Evolutionary conservation across 2,888 invertebrate genomes (phyloP).

Genomic region (Drosophila phalerata): DNA sequence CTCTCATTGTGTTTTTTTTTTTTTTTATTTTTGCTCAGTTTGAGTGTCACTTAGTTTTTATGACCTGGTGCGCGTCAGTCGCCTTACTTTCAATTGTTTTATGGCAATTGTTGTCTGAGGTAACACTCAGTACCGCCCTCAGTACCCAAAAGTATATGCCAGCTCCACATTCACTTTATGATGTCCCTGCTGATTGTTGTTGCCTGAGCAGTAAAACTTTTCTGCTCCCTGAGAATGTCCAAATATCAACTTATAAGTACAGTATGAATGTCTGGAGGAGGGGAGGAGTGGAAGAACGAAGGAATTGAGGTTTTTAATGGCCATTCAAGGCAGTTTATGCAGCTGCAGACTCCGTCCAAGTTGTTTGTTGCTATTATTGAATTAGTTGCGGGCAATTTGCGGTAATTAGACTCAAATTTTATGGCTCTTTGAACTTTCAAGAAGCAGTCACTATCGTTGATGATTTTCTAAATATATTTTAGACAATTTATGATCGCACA

Average conservation of each 20-base stretch:
- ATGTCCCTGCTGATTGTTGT: slow-evolving; percentile 51
- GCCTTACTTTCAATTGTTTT: slow-evolving; percentile 74
- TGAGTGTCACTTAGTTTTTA: slow-evolving; percentile 78
- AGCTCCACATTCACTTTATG: slow-evolving; percentile 29
- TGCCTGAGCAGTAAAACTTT: slow-evolving; percentile 66
- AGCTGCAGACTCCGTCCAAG: slow-evolving; percentile 53
- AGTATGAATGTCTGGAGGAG: not conserved
- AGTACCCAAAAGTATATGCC: not conserved
- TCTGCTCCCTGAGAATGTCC: slow-evolving; percentile 59
- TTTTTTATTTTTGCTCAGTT: slow-evolving; percentile 11
- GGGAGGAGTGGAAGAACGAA: not conserved
- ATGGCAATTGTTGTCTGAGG: slow-evolving; percentile 65
- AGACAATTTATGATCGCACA: slow-evolving; percentile 12
- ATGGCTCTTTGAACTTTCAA: slow-evolving; percentile 57
- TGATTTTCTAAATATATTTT: slow-evolving; percentile 40
- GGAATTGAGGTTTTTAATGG: slow-evolving; percentile 65
- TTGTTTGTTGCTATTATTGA: slow-evolving; percentile 73
- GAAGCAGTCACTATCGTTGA: slow-evolving; percentile 1
- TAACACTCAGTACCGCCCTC: slow-evolving; percentile 22
- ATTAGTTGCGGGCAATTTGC: slow-evolving; percentile 80
- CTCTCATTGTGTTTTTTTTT: not conserved
- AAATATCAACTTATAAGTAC: slow-evolving; percentile 35
- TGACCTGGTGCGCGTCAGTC: slow-evolving; percentile 44
- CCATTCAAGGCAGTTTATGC: slow-evolving; percentile 71
- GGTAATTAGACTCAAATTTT: slow-evolving; percentile 75